Base-by-base conservation (phyloP, 2,797 vertebrate genomes). In the Darevskia mixta region DNA sequence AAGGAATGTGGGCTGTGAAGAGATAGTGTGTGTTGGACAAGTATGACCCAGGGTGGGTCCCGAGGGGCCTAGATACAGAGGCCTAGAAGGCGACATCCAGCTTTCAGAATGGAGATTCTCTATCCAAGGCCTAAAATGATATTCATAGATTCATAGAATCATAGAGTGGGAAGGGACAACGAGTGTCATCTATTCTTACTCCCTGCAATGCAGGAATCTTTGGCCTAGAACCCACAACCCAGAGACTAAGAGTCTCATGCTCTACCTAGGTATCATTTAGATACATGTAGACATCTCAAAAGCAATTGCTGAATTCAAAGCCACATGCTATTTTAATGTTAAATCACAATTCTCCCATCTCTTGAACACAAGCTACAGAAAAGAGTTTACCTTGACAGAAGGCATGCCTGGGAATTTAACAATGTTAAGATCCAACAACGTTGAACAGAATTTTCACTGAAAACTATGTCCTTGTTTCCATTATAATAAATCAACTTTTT, bases 361-460 rank as follows among this genome's bases (percentile, higher is more conserved):
- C 87, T 64, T 55, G 9, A 80, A 23, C 38, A 29, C 18, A 77
- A 85, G 78, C 32, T 0, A 0, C n/a, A 23, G 9, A 23, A 45
- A 73, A 75, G 41, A 45, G 25, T n/a, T 20, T 80, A 75, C 4
- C 64, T n/a, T 55, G 82, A 83, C 88, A 71, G 72, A 10, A 0
- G 5, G 43, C 8, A 5, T 15, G 1, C 2, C 32, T 29, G 78
- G 38, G 17, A 20, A 61, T 45, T 41, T 69, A 64, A 64, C 18
- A 69, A 7, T n/a, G n/a, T n/a, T n/a, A 8, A 77, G 67, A 91
- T n/a, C 9, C 38, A 1, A 0, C 0, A n/a, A 2, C 8, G 20
- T 13, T 72, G 25, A 45, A 18, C 1, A 3, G 71, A 20, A 5
- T 58, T 69, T 58, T 41, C 25, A 41, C 15, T 27, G 17, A 69